A percentile compares a stretch with the other conserved stretches of the same genome.
Evolutionary conservation across 2,113 vertebrate species (phyloP).

Genomic region (Synodontis membranacea): DNA sequence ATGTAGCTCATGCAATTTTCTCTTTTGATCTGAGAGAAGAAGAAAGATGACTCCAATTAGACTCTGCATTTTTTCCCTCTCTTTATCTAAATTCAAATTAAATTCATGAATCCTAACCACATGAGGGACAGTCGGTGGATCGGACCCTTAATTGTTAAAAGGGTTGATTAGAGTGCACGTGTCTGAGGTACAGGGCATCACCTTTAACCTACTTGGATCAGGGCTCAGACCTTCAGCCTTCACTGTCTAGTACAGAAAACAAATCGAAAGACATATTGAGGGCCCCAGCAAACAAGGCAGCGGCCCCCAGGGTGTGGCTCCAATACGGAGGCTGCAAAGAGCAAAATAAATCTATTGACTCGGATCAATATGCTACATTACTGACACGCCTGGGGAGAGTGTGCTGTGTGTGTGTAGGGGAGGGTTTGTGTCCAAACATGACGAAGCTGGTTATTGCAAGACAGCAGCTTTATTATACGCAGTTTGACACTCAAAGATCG

Average conservation of each 20-base stretch:
- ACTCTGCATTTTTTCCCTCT: neutral
- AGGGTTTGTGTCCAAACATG: conserved; percentile 41
- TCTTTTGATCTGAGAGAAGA: neutral
- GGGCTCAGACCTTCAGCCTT: conserved; percentile 56
- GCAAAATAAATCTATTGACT: conserved; percentile 74
- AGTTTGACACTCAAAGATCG: neutral
- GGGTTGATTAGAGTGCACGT: conserved; percentile 23
- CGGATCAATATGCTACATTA: conserved; percentile 67
- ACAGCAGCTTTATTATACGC: neutral
- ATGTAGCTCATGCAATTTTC: too few relatives aligned
- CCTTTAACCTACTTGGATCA: conserved; percentile 33
- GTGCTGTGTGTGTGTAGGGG: conserved; percentile 27
- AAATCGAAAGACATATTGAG: conserved; percentile 73
- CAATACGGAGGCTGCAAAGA: conserved; percentile 50
- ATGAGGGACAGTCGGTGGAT: neutral
- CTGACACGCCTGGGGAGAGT: conserved; percentile 50
- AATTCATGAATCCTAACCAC: neutral
- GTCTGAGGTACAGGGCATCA: conserved; percentile 24
- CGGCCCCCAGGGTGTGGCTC: conserved; percentile 54
- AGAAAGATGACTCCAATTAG: neutral
- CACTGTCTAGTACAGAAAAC: conserved; percentile 56
- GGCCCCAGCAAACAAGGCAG: conserved; percentile 64
- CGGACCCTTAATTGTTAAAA: conserved; percentile 56
- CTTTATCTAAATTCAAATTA: neutral
- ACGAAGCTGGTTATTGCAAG: conserved; percentile 44